Evolutionary conservation across 2,113 vertebrate genomes (phyloP), one percentile per base, ranked within the genome.

Genomic region (Phaetusa simplex): DNA sequence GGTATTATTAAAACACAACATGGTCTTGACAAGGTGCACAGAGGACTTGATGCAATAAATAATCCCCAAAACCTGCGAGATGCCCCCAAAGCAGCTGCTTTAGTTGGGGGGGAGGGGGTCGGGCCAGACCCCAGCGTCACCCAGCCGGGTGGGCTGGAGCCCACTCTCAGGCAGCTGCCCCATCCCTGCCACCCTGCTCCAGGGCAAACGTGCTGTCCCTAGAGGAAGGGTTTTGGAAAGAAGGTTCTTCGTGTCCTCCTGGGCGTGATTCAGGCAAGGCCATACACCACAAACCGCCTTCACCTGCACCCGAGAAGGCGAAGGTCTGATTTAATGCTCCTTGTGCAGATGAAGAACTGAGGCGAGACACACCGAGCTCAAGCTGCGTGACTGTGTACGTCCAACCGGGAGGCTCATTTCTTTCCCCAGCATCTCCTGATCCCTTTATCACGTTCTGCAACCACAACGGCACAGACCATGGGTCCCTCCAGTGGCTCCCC

Each of bases 1-100:
- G n/a, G 4, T n/a, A 5, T 21, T 14, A 32, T 9, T 32, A 34
- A 34, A 58, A 53, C 2, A 13, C 0, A 0, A 19, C 2, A 0
- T 23, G 16, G 4, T 21, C 34, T n/a, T 13, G 7, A 8, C 20
- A 64, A 82, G 78, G 36, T 34, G 27, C 53, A 52, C 32, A 52
- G 45, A 56, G 64, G 32, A 17, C 22, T 53, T 49, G 6, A 8
- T 16, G 34, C 64, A 34, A 8, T 1, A 58, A 38, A 29, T 40
- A 38, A 76, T 11, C 32, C 64, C 52, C 69, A 30, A 36, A 73
- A 20, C 22, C 12, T 14, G 5, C 34, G 43, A 69, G 15, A 9
- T 71, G 50, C 55, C 72, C 70, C 58, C 36, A 30, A 42, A 88
- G 53, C 64, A 20, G 36, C 9, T 6, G 13, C 58, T 50, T 49